Percentiles rank a stretch among this genome's conserved stretches.
phyloP scores from a whole-genome alignment of 35 echinoderm and acorn worm genomes.

The Heliocidaris tuberculata region DNA sequence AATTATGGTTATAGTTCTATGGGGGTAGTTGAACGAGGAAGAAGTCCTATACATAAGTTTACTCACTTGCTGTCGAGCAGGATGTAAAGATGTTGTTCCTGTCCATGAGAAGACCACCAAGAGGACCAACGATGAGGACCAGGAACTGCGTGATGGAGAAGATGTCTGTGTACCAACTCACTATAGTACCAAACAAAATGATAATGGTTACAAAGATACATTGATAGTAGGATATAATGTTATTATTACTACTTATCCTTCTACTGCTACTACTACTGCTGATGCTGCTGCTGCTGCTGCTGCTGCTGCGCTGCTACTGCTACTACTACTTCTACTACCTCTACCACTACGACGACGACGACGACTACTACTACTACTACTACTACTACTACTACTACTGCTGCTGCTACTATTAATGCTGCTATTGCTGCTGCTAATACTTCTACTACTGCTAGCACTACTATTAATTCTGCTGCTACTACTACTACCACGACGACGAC shows the following conservation, averaged over 20 bases:
- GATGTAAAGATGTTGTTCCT: slow-evolving; percentile 28
- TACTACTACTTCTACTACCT: too few relatives aligned
- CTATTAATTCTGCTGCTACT: not conserved
- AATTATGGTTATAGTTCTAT: too few relatives aligned
- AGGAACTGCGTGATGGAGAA: slow-evolving; percentile 32
- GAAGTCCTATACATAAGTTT: not conserved
- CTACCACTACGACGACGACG: too few relatives aligned
- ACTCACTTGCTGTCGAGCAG: not conserved
- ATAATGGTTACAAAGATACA: not conserved
- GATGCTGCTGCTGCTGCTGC: too few relatives aligned
- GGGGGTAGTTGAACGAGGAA: too few relatives aligned
- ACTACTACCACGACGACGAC: not conserved
- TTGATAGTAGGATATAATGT: too few relatives aligned
- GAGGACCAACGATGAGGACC: slow-evolving; percentile 26
- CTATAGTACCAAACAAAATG: not conserved
- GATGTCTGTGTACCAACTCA: not conserved
- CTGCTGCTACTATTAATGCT: not conserved
- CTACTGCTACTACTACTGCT: too few relatives aligned
- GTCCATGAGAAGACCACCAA: slow-evolving; percentile 48
- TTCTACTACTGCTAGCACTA: not conserved
- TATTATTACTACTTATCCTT: too few relatives aligned
- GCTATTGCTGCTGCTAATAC: not conserved
- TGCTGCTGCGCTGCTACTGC: too few relatives aligned
- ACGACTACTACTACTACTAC: too few relatives aligned
- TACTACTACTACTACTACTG: too few relatives aligned